Evolutionary conservation across 2,113 vertebrate species (phyloP).

Genomic region (Dromaius novaehollandiae): DNA sequence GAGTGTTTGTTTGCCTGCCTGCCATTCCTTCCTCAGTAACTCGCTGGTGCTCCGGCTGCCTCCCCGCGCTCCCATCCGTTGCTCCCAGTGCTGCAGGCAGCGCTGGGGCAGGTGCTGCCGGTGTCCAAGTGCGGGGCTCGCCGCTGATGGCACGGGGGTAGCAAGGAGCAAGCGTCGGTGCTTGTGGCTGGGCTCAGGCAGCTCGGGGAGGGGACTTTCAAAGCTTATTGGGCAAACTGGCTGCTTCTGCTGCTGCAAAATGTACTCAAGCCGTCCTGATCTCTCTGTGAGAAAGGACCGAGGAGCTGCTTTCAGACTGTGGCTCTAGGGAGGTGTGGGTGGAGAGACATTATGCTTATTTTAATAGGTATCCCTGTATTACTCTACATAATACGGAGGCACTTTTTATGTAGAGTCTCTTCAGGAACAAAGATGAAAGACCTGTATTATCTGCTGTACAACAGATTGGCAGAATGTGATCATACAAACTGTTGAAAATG

Average conservation of each 20-base stretch:
- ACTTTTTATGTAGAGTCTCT: not conserved
- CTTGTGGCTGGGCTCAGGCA: not conserved
- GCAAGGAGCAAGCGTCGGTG: not conserved
- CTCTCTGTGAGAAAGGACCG: not conserved
- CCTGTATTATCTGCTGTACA: not conserved
- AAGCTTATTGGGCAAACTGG: fast-evolving
- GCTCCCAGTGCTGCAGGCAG: not conserved
- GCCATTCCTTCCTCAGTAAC: not conserved
- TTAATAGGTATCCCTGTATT: conserved; percentile 27
- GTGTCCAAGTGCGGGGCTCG: not conserved
- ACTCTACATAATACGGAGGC: conserved; percentile 7
- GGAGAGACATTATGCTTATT: not conserved
- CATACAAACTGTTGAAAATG: not conserved
- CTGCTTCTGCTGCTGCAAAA: not conserved
- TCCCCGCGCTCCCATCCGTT: not conserved
- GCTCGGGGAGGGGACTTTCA: fast-evolving
- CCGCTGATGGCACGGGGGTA: not conserved
- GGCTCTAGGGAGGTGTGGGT: conserved; percentile 18
- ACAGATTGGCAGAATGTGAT: not conserved
- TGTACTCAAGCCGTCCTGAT: not conserved
- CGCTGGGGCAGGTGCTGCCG: not conserved
- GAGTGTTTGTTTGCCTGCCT: not conserved
- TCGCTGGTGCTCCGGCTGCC: not conserved
- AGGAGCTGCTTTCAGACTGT: not conserved
- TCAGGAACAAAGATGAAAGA: not conserved